These are phyloP conservation scores for Actenoides hombroni DNA, from an alignment of 2,113 vertebrate genomes.

Conservation along the genomic window DNA sequence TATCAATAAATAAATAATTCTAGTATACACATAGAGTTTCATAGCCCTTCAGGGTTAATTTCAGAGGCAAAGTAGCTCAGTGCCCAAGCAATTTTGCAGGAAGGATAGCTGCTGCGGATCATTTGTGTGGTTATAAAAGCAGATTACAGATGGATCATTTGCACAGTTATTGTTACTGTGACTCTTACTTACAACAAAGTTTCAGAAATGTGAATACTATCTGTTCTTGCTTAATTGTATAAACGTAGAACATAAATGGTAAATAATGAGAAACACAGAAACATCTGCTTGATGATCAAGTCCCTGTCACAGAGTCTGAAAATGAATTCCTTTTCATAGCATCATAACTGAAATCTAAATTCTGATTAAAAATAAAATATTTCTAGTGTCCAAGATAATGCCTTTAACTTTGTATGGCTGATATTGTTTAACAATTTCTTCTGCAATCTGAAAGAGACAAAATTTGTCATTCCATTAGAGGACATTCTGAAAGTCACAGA, in stretches of 20 bases:
- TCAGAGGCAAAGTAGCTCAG: constrained; percentile 44
- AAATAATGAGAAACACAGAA: background rate
- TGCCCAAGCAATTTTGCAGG: constrained; percentile 1
- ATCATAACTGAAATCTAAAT: background rate
- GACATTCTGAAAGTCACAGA: background rate
- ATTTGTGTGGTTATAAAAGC: constrained; percentile 55
- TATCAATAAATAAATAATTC: constrained; percentile 39
- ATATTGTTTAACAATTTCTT: background rate
- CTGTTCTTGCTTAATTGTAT: background rate
- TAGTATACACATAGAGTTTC: background rate
- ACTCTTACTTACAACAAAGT: constrained; percentile 44
- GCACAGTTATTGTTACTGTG: constrained; percentile 31
- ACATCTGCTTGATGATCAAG: background rate
- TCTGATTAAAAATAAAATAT: background rate
- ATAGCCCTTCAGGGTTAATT: constrained; percentile 55
- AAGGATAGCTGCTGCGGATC: constrained; percentile 25
- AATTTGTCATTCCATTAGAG: background rate
- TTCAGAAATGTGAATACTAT: constrained; percentile 15
- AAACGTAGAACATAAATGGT: background rate
- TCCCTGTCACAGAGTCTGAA: background rate
- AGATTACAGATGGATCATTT: constrained; percentile 36
- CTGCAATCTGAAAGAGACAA: background rate
- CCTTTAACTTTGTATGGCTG: background rate
- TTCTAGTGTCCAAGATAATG: background rate
- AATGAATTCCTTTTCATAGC: background rate